These are phyloP conservation scores for Podarcis siculus DNA, from an alignment of 2,797 vertebrate species.

Conservation along the genomic window DNA sequence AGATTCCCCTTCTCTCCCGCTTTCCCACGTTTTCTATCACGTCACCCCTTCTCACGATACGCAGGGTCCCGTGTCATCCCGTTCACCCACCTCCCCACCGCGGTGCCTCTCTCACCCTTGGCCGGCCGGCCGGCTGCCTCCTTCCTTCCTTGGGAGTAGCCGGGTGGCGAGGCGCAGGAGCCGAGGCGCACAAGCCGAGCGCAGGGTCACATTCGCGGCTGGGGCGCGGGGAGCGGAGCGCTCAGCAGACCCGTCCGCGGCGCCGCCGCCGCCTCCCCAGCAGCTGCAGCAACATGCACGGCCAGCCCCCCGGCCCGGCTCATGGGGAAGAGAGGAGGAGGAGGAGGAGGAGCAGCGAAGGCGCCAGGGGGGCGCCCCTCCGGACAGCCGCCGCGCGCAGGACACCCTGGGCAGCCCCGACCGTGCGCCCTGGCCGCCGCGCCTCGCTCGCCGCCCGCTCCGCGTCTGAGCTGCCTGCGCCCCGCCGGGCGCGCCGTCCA, in stretches of 20 bases:
- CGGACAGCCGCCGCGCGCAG: neutral
- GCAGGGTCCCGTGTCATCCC: no score
- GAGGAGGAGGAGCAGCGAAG: neutral
- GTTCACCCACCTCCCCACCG: no score
- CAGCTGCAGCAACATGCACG: neutral
- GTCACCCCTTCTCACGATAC: neutral
- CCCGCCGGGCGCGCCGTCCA: no score
- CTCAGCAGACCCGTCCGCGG: neutral
- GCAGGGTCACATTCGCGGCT: constrained; percentile 1
- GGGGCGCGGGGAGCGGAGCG: constrained; percentile 18
- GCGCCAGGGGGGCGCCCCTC: neutral
- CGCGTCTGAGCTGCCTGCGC: no score
- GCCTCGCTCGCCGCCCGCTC: no score
- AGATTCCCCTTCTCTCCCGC: neutral
- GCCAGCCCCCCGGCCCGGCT: constrained; percentile 22
- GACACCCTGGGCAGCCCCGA: no score
- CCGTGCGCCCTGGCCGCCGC: no score
- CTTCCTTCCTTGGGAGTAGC: neutral
- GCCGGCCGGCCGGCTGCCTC: no score
- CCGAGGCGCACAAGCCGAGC: neutral
- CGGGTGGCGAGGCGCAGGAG: neutral
- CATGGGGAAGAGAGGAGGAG: constrained; percentile 19
- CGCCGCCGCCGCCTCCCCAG: neutral
- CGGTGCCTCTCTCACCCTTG: neutral
- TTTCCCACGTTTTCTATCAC: no score